Percentiles rank a stretch among this genome's conserved stretches.
Conservation (phyloP, 2,797 vertebrate species). For the Sibirionetta formosa region DNA sequence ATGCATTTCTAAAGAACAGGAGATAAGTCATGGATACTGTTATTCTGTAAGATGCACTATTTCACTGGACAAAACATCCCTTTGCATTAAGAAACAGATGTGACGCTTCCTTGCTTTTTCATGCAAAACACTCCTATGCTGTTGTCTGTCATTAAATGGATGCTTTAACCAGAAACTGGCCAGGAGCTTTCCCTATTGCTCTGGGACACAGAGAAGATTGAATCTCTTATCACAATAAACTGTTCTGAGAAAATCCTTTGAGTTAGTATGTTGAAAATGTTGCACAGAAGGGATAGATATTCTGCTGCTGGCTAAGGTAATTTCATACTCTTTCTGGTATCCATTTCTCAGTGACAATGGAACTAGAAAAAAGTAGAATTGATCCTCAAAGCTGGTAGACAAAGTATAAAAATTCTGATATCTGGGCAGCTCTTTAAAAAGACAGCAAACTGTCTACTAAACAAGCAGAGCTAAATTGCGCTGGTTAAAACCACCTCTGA, state of each 20-base stretch:
- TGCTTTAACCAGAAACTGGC: constrained; percentile 2
- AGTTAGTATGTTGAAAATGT: not conserved
- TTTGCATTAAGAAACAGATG: constrained; percentile 22
- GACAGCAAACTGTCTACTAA: not conserved
- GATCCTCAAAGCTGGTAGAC: not conserved
- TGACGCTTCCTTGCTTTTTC: constrained; percentile 30
- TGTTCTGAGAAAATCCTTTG: not conserved
- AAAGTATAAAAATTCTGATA: not conserved
- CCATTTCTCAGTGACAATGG: not conserved
- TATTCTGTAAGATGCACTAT: constrained; percentile 8
- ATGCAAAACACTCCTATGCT: constrained; percentile 13
- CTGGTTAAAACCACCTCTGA: not conserved
- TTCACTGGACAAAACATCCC: constrained; percentile 44
- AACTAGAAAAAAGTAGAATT: not conserved
- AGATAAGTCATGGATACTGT: constrained; percentile 19
- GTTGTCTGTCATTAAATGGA: constrained; percentile 7
- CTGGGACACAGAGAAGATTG: not conserved
- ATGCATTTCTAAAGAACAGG: not conserved
- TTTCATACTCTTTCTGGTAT: not conserved
- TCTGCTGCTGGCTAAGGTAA: not conserved
- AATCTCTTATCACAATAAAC: not conserved
- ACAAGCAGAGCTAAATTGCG: not conserved
- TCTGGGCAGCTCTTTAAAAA: not conserved
- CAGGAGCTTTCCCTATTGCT: not conserved
- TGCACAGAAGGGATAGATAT: not conserved